Evolutionary conservation across 2,888 invertebrate species (phyloP).

Genomic region (Pyralis farinalis): DNA sequence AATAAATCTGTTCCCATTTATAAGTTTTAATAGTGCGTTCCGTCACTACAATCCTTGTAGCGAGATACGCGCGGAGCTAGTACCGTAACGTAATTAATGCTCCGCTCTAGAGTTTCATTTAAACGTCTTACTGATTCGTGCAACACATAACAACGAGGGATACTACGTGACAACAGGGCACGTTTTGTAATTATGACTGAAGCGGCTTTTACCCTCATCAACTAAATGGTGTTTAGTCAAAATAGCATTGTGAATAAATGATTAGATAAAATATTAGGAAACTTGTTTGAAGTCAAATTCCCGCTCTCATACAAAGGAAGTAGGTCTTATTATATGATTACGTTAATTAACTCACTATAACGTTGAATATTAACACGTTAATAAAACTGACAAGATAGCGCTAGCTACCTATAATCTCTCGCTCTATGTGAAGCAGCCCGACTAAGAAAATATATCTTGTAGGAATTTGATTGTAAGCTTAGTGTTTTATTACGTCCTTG

Average conservation of each 20-base stretch:
- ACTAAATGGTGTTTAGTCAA: constrained; percentile 9
- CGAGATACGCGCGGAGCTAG: constrained; percentile 23
- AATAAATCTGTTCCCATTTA: background rate
- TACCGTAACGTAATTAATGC: constrained; percentile 28
- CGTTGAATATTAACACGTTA: too few species aligned
- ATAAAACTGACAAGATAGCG: too few species aligned
- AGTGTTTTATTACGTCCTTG: too few species aligned
- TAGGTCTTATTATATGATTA: too few species aligned
- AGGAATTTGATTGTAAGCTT: too few species aligned
- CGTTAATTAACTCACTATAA: too few species aligned
- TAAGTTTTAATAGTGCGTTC: background rate
- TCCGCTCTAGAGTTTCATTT: constrained; percentile 26
- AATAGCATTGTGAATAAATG: constrained; percentile 11
- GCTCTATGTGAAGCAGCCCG: too few species aligned
- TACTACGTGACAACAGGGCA: constrained; percentile 23
- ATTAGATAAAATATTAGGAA: constrained; percentile 6
- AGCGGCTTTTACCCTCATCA: constrained; percentile 12
- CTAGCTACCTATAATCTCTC: too few species aligned
- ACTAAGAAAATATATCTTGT: too few species aligned
- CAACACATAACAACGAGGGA: constrained; percentile 24
- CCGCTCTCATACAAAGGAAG: too few species aligned
- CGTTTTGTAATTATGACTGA: constrained; percentile 19
- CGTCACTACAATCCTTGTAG: constrained; percentile 11
- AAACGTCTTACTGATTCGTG: constrained; percentile 22
- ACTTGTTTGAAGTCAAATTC: too few species aligned